A percentile compares a stretch with the other conserved stretches of the same genome.
Evolutionary conservation across 2,113 vertebrate genomes (phyloP).

Genomic region (Beaufortia kweichowensis): DNA sequence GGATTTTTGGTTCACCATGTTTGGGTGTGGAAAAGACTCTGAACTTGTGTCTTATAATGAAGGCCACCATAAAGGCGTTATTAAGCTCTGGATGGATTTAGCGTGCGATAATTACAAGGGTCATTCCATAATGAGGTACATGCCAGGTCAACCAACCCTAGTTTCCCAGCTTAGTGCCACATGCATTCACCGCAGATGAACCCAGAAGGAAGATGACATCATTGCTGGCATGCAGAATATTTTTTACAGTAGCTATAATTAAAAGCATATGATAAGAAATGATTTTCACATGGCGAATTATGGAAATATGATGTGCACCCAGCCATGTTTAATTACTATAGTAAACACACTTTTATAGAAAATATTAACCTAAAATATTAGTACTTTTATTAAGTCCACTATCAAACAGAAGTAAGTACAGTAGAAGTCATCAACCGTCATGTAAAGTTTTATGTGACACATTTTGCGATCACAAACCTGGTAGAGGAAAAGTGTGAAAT

Average conservation of each 20-base stretch:
- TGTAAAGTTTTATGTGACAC: background rate
- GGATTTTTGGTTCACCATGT: background rate
- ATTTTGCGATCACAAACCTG: background rate
- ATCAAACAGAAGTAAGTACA: too few species aligned
- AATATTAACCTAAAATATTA: too few species aligned
- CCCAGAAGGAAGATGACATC: background rate
- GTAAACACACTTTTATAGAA: background rate
- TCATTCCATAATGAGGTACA: background rate
- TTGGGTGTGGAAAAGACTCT: background rate
- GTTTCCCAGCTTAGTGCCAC: background rate
- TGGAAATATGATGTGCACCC: background rate
- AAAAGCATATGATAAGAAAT: constrained; percentile 11
- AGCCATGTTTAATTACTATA: background rate
- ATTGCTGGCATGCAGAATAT: background rate
- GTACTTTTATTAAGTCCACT: too few species aligned
- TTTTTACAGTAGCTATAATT: background rate
- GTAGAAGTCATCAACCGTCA: background rate
- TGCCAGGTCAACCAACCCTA: background rate
- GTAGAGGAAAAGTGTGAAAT: too few species aligned
- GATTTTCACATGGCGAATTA: background rate
- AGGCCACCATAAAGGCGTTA: background rate
- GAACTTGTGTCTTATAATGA: background rate
- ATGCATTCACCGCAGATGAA: background rate
- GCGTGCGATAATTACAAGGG: background rate
- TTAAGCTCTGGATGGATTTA: background rate